These are phyloP conservation scores for Hetaerina titia DNA, from an alignment of 2,888 invertebrate species.

Conservation along the genomic window DNA sequence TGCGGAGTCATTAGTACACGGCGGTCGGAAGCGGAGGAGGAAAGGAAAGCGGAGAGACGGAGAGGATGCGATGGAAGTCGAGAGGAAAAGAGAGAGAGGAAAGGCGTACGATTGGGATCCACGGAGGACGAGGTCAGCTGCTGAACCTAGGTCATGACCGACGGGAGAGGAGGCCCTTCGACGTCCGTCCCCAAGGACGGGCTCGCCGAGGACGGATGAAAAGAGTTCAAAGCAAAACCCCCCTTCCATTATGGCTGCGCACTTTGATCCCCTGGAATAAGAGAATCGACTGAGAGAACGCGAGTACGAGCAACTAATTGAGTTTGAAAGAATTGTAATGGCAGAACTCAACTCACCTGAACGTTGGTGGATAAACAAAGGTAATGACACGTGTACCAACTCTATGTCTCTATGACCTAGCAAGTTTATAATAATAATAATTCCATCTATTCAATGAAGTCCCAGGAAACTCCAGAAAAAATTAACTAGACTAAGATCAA, in stretches of 20 bases:
- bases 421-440: too few relatives aligned
- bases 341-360: neutral
- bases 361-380: too few relatives aligned
- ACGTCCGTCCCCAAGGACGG: neutral
- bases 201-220: neutral
- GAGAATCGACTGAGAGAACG: neutral
- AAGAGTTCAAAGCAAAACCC: conserved; percentile 5
- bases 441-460: too few relatives aligned
- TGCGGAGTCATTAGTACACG: conserved; percentile 37
- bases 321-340: neutral
- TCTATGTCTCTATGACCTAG: too few relatives aligned
- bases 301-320: neutral
- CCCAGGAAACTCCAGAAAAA: too few relatives aligned
- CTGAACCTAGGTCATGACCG: conserved; percentile 55
- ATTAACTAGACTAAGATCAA: too few relatives aligned
- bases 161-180: neutral
- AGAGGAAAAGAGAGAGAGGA: neutral
- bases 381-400: too few relatives aligned
- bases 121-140: neutral
- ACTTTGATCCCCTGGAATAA: neutral
- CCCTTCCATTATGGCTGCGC: neutral
- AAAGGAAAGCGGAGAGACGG: neutral
- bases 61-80: neutral
- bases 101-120: neutral
- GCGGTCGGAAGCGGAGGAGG: conserved; percentile 40